These are phyloP conservation scores for Tetranychus urticae DNA, from an alignment of 1,140 invertebrate species.

Conservation along the genomic window DNA sequence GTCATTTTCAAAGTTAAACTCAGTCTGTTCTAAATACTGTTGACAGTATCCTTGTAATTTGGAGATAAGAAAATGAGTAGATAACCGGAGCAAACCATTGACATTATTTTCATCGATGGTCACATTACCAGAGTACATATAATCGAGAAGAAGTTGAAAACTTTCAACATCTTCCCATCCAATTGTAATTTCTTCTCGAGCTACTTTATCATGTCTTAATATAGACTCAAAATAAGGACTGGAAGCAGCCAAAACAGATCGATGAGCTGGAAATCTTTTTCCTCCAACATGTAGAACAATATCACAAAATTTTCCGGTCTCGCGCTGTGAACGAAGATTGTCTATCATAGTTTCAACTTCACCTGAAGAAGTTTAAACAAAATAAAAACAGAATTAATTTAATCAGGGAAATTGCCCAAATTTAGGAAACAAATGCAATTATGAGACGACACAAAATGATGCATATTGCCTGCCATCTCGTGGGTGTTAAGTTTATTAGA, in stretches of 20 bases:
- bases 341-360: background rate
- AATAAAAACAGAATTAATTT: too few species aligned
- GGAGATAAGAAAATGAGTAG: slow-evolving; percentile 35
- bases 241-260: slow-evolving; percentile 35
- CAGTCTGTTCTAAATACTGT: background rate
- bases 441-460: too few species aligned
- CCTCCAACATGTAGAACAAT: slow-evolving; percentile 34
- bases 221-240: slow-evolving; percentile 40
- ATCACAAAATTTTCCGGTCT: slow-evolving; percentile 32
- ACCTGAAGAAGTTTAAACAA: too few species aligned
- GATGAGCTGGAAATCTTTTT: slow-evolving; percentile 33
- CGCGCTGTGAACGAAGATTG: slow-evolving; percentile 19
- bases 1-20: background rate
- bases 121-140: slow-evolving; percentile 38
- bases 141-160: slow-evolving; percentile 35
- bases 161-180: slow-evolving; percentile 31
- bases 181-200: slow-evolving; percentile 30
- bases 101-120: slow-evolving; percentile 34
- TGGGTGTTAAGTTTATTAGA: too few species aligned
- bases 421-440: too few species aligned
- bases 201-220: slow-evolving; percentile 28
- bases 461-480: too few species aligned
- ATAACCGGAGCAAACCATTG: slow-evolving; percentile 32
- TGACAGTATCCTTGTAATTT: slow-evolving; percentile 37
- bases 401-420: too few species aligned